Evolutionary conservation across 2,888 invertebrate genomes (phyloP).

Genomic region (Galeopsomyia nigrocyanea): DNA sequence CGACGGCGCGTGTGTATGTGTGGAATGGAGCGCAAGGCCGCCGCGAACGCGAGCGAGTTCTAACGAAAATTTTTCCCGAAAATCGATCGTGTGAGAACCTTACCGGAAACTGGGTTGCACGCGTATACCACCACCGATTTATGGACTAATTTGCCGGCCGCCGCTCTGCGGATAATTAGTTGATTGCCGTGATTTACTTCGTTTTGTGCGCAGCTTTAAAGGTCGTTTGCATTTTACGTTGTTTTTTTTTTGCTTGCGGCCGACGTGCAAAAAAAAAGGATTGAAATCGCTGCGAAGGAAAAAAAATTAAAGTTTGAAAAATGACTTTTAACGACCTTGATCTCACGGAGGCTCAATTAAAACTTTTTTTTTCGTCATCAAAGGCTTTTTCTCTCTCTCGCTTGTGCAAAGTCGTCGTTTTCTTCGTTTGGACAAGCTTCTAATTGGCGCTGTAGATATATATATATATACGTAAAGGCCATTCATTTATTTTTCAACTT

Average conservation of each 20-base stretch:
- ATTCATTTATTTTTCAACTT: constrained; percentile 14
- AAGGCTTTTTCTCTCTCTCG: not conserved
- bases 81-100: constrained; percentile 31
- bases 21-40: no score
- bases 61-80: constrained; percentile 32
- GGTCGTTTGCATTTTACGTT: constrained; percentile 1
- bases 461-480: constrained; percentile 19
- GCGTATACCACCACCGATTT: constrained; percentile 19
- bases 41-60: no score
- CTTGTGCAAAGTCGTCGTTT: constrained; percentile 4
- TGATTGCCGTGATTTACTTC: constrained; percentile 38
- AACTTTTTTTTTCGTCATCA: constrained; percentile 15
- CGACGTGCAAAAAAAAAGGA: not conserved
- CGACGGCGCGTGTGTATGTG: no score
- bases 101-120: constrained; percentile 22
- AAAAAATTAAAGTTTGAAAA: not conserved
- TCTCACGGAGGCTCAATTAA: constrained; percentile 22
- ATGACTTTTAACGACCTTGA: constrained; percentile 22
- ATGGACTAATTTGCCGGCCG: constrained; percentile 32
- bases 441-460: constrained; percentile 39
- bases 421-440: constrained; percentile 33
- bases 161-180: constrained; percentile 27
- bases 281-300: no score
- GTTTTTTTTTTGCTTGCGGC: not conserved
- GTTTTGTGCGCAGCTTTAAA: not conserved